Percentiles rank a stretch among this genome's conserved stretches.
Evolutionary conservation across 2,797 vertebrate genomes (phyloP).

Genomic region (Fistularia tabacaria): DNA sequence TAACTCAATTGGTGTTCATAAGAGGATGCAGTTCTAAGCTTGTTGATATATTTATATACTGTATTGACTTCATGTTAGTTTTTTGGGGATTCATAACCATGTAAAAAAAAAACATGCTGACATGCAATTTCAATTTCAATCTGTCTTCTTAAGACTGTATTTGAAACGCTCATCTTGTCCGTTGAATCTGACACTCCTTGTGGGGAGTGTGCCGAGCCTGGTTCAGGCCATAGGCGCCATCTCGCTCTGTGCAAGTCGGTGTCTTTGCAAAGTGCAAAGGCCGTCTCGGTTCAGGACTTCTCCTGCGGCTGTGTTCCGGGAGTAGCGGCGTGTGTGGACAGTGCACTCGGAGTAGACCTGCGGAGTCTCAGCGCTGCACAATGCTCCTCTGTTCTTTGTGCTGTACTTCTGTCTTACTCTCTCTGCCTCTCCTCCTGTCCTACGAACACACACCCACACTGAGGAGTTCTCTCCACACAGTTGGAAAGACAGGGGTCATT

Average conservation of each 20-base stretch:
- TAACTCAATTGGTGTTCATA: too few species aligned
- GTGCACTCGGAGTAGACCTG: slow-evolving; percentile 27
- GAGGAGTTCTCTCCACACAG: slow-evolving; percentile 66
- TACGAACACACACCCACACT: slow-evolving; percentile 38
- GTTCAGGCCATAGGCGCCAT: slow-evolving; percentile 22
- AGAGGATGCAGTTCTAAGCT: too few species aligned
- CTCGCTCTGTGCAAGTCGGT: slow-evolving; percentile 40
- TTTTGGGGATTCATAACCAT: not conserved
- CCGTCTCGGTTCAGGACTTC: slow-evolving; percentile 49
- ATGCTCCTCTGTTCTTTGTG: slow-evolving; percentile 72
- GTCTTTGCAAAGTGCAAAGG: slow-evolving; percentile 58
- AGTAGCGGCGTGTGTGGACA: slow-evolving; percentile 45
- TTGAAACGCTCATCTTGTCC: not conserved
- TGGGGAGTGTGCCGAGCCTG: slow-evolving; percentile 27
- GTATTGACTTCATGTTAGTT: too few species aligned
- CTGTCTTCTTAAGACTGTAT: not conserved
- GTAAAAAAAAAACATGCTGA: not conserved
- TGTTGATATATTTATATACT: too few species aligned
- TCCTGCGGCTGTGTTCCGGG: slow-evolving; percentile 40
- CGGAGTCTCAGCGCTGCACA: slow-evolving; percentile 56
- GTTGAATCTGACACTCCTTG: not conserved
- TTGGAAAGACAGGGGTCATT: slow-evolving; percentile 74
- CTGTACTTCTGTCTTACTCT: slow-evolving; percentile 26
- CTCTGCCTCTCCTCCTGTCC: slow-evolving; percentile 29
- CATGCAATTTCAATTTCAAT: not conserved